Base-by-base conservation (phyloP, 2,113 vertebrate species). In the Penelope pileata region DNA sequence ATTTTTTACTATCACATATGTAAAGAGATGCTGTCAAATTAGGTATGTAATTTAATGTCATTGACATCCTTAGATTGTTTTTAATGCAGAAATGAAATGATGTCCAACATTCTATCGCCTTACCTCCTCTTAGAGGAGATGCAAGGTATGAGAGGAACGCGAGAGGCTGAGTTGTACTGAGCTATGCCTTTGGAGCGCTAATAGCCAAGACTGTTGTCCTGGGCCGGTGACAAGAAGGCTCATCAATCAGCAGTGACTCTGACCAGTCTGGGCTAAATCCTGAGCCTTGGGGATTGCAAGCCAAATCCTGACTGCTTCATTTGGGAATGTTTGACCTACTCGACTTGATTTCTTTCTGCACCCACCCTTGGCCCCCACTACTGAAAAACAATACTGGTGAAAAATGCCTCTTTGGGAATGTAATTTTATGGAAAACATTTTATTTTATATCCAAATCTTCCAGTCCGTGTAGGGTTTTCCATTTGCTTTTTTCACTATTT, bases 361-460 rank as follows among this genome's bases (percentile, higher is more conserved):
- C 60, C 66, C 91, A 74, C 34, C 43, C 48, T 18, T 40, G 75
- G 34, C 60, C 83, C 86, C 76, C 51, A 40, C 38, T 27, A 43
- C 40, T 83, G 79, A 56, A 90, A 95, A 94, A 77, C 42, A 93
- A 80, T 88, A 48, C 73, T 76, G 51, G 40, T 90, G 83, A 88
- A 93, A 96, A 95, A 93, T 66, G 87, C 56, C 66, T 91, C 70
- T 82, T 86, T 83, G 76, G 88, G 64, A 94, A 77, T 93, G 91
- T 59, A 64, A 62, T 91, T 88, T 91, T 51, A 63, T 78, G 86
- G 73, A 93, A 95, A 96, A 43, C 34, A 81, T 92, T 90, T 93
- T 81, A 67, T 56, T 93, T 94, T 72, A 23, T 48, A 75, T 67
- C 75, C 51, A 91, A 68, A 88, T 86, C 68, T 84, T 90, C 32